Evolutionary conservation across 2,797 vertebrate genomes (phyloP), one percentile per base, ranked within the genome.

Genomic region (Chlorospingus semifuscus): DNA sequence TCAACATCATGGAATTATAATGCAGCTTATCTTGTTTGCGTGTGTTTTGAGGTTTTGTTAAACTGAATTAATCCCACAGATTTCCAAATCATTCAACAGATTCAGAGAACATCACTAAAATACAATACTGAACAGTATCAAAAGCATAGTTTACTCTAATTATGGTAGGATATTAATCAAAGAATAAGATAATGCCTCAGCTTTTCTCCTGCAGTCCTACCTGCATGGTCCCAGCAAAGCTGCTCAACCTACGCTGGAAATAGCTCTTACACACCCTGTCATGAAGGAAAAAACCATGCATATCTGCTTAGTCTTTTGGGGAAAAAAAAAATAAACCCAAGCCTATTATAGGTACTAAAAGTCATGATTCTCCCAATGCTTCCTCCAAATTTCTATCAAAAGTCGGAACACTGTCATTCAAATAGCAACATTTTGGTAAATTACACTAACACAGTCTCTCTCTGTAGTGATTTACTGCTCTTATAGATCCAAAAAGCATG

Each of bases 311-410:
- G 89, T 88, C 32, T 64, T 95, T 34, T 7, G 2, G 6, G 68
- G 68, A 78, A 52, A 9, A 15, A 21, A 7, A 17, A 27, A 5
- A n/a, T 8, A 39, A 17, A 22, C 12, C 3, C 11, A 27, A 18
- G 6, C 6, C 7, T 23, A 8, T 32, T 66, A 20, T 44, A 78
- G 64, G 68, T 81, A 63, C n/a, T 32, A 65, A 56, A 94, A 93
- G 56, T 44, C 61, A 29, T 29, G 3, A 59, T 83, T 78, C 37
- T 26, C 29, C 29, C 12, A 66, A 4, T 44, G 37, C 21, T 65
- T 93, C 57, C 89, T 87, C 83, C 56, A 87, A 78, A 83, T 70
- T 87, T 70, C 29, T 69, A 85, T 60, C 74, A 61, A 53, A 77
- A 59, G 61, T 83, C 71, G 64, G 32, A 93, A 70, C 24, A 65